Conservation (phyloP, 2,797 vertebrate species). For the Brachyrhaphis roseni region DNA sequence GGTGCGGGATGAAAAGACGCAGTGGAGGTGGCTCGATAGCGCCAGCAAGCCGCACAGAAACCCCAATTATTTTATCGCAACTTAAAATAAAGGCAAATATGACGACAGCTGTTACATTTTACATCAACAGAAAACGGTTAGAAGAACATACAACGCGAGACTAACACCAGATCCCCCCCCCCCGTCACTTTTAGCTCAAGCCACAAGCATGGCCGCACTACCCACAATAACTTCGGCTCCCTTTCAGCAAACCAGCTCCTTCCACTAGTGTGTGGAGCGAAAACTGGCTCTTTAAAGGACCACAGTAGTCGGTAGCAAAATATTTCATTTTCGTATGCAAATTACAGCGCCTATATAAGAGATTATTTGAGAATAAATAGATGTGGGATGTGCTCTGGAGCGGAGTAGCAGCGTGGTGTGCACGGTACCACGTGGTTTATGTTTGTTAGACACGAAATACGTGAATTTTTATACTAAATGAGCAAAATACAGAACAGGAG, state of each 20-base stretch:
- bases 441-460: constrained; percentile 87
- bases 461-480: constrained; percentile 66
- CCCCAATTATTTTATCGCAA: constrained; percentile 1
- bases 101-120: constrained; percentile 4
- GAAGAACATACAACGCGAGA: constrained; percentile 43
- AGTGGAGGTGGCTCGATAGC: constrained; percentile 58
- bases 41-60: constrained; percentile 18
- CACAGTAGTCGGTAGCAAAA: not conserved
- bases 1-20: constrained; percentile 76
- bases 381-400: constrained; percentile 59
- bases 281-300: constrained; percentile 4
- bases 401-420: constrained; percentile 85
- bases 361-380: constrained; percentile 54
- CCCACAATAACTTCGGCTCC: constrained; percentile 79
- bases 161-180: constrained; percentile 62
- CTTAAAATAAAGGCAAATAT: not conserved
- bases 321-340: constrained; percentile 10
- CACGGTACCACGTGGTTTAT: constrained; percentile 92
- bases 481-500: constrained; percentile 33
- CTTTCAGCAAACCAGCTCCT: constrained; percentile 39
- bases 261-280: not conserved
- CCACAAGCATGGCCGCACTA: constrained; percentile 88
- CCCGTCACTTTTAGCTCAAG: constrained; percentile 65
- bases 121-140: not conserved
- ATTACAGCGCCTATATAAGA: constrained; percentile 7